phyloP scores from a whole-genome alignment of 2,113 vertebrate species.

The Eptesicus fuscus region DNA sequence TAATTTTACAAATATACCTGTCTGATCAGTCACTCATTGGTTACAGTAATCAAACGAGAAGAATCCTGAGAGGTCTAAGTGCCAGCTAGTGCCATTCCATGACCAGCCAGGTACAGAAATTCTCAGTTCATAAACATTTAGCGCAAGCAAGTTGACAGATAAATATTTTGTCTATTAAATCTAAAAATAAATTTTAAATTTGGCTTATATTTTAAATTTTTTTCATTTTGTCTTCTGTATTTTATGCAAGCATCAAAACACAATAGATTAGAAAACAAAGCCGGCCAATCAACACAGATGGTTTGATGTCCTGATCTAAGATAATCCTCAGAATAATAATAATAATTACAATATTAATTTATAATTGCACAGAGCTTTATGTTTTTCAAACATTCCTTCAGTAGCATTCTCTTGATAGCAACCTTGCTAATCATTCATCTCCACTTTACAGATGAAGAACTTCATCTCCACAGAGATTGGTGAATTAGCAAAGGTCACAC shows the following conservation, averaged over 20 bases:
- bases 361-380: background rate
- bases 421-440: background rate
- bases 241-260: background rate
- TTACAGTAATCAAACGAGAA: background rate
- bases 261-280: slow-evolving; percentile 2
- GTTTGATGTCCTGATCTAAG: background rate
- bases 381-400: background rate
- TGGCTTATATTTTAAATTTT: background rate
- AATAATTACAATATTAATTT: background rate
- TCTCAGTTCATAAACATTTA: background rate
- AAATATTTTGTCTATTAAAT: background rate
- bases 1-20: background rate
- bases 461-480: background rate
- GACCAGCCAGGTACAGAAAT: background rate
- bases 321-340: background rate
- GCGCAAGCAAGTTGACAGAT: background rate
- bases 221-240: background rate
- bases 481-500: background rate
- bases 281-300: background rate
- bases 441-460: background rate
- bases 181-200: slow-evolving; percentile 15
- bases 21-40: background rate
- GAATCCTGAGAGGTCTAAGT: background rate
- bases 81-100: too few species aligned
- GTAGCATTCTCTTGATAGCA: background rate